These are phyloP conservation scores for Stichopus horrens DNA, from an alignment of 53 echinoderm and acorn worm species.

Conservation along the genomic window DNA sequence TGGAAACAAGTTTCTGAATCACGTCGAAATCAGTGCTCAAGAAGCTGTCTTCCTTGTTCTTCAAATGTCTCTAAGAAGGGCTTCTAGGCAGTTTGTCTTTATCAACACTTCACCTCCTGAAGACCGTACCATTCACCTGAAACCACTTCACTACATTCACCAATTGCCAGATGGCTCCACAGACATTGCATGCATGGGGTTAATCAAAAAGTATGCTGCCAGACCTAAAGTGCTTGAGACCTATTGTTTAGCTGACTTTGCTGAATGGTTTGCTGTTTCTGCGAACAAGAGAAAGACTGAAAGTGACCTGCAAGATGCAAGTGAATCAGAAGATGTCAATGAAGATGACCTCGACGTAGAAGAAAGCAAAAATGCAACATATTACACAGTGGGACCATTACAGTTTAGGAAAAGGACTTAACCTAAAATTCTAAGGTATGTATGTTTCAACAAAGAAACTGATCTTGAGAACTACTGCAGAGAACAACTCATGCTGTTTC, in stretches of 20 bases:
- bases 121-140: constrained; percentile 41
- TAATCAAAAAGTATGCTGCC: constrained; percentile 20
- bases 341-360: not conserved
- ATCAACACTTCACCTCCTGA: constrained; percentile 45
- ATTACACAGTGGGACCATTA: not conserved
- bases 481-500: constrained; percentile 32
- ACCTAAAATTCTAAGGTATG: constrained; percentile 50
- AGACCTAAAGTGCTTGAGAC: constrained; percentile 28
- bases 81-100: constrained; percentile 35
- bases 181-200: constrained; percentile 18
- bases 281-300: constrained; percentile 5
- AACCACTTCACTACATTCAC: constrained; percentile 13
- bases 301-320: constrained; percentile 10
- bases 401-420: constrained; percentile 24
- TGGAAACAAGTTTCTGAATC: constrained; percentile 19
- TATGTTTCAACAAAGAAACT: constrained; percentile 28
- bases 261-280: constrained; percentile 31
- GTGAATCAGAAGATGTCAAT: not conserved
- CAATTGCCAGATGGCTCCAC: constrained; percentile 44
- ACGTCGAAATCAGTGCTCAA: constrained; percentile 35
- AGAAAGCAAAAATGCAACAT: not conserved
- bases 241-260: constrained; percentile 50
- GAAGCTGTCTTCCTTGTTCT: constrained; percentile 47
- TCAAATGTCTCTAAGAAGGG: constrained; percentile 24
- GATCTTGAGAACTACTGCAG: constrained; percentile 7